Evolutionary conservation across 2,113 vertebrate genomes (phyloP), one percentile per base, ranked within the genome.

Genomic region (Baryphthengus martii): DNA sequence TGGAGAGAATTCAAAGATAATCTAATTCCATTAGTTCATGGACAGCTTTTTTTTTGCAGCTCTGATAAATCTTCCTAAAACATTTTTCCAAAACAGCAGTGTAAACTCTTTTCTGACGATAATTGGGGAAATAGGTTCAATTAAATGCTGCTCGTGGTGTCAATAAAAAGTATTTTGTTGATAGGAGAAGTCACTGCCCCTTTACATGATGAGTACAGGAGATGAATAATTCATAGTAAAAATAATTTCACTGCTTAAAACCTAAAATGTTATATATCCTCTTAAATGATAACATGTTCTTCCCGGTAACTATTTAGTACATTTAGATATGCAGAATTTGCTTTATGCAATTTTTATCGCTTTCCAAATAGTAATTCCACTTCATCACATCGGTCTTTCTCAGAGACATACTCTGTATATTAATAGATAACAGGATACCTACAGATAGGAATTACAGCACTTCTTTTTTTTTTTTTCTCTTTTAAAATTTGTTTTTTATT

Each of bases 1-100:
- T 93, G 84, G 84, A 94, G 72, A 95, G 89, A 97, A 97, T 98
- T 98, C 97, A 97, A 97, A 98, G 97, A 96, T 95, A 97, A 97
- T 97, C 97, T 98, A 97, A 98, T 98, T 97, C 95, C 87, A 93
- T 97, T 97, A 96, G 96, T 96, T 98, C 90, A 94, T 40, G 68
- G 95, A 87, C 85, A 97, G 79, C 67, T 95, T 97, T 98, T 97
- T 98, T 96, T 96, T 95, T 94, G 65, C 88, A 95, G 78, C 68
- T 88, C 89, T 95, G 87, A 93, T 97, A 96, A 94, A 95, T 92
- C 82, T 95, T 95, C 67, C 94, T 85, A 80, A 96, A 97, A 92
- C 91, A 96, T 86, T 96, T 95, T 95, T 95, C 76, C 88, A 92
- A 87, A 93, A 83, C 42, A 95, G 56, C 67, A 97, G 24, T 88